Evolutionary conservation across 2,113 vertebrate genomes (phyloP), one percentile per base, ranked within the genome.

Genomic region (Aegithalos caudatus): DNA sequence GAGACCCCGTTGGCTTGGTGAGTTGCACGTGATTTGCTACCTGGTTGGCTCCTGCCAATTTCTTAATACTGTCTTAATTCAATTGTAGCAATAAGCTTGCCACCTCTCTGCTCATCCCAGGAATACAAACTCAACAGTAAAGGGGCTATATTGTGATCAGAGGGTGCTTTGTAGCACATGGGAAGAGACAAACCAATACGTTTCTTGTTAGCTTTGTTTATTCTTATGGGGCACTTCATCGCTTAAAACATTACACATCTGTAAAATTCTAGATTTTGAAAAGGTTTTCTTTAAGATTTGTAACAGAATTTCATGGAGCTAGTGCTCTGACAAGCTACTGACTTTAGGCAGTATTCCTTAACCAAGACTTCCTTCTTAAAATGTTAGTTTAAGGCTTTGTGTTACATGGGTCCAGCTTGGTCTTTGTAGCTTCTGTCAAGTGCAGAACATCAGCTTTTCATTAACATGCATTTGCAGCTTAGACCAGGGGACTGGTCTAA

Each of bases 1-100:
- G 90, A 98, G 97, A 91, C 98, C 95, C 38, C 98, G 98, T 97
- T 98, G 98, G 96, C 98, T 98, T 94, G 97, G 98, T 99, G 98
- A 99, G 96, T 95, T 6, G 3, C 16, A 25, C 3, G 0, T 69
- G 42, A 42, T 29, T 74, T n/a, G 24, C 24, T 78, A 0, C 27
- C 65, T 92, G 24, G 1, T 57, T 88, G 66, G 3, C 69, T 90
- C 37, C 45, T 45, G 87, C 22, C 31, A 12, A 4, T 67, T 69
- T 85, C 48, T 53, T 82, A 16, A 38, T 29, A 47, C 17, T 74
- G 21, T 47, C 12, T 60, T 81, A 78, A 57, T 42, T 89, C 17
- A n/a, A 0, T 84, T 94, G 11, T 80, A 61, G 42, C 70, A 66
- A 58, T 54, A 38, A 84, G 8, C 13, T 92, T 90, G 33, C 44